Evolutionary conservation across 2,888 invertebrate species (phyloP).

Genomic region (Cheilosia vulpina): DNA sequence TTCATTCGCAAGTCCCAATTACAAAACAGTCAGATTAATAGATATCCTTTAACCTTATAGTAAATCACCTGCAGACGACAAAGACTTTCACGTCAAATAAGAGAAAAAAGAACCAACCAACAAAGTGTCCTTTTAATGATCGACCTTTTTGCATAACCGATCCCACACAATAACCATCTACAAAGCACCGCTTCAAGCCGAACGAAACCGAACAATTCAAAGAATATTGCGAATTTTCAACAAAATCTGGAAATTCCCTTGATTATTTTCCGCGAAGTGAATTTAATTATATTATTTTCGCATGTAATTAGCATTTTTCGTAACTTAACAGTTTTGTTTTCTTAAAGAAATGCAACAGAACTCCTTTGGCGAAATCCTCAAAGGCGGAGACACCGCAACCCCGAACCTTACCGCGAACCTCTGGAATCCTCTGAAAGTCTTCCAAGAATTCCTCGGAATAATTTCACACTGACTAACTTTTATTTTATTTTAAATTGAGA

Average conservation of each 20-base stretch:
- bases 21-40: too few species aligned
- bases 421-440: not conserved
- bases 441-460: constrained; percentile 33
- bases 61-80: too few species aligned
- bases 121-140: not conserved
- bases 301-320: constrained; percentile 27
- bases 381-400: constrained; percentile 44
- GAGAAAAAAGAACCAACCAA: too few species aligned
- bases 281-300: constrained; percentile 66
- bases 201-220: not conserved
- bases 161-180: not conserved
- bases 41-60: too few species aligned
- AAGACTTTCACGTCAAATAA: too few species aligned
- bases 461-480: constrained; percentile 65
- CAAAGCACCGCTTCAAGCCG: constrained; percentile 20
- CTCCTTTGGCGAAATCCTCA: constrained; percentile 42
- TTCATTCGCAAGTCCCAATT: too few species aligned
- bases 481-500: constrained; percentile 42
- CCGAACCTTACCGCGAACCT: constrained; percentile 39
- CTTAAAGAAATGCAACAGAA: constrained; percentile 48
- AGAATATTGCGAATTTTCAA: constrained; percentile 10
- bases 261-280: constrained; percentile 49
- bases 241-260: constrained; percentile 28
- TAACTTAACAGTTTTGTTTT: not conserved
- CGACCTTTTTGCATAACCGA: not conserved